These are phyloP conservation scores for Alca torda DNA, from an alignment of 2,797 vertebrate genomes.

Conservation along the genomic window DNA sequence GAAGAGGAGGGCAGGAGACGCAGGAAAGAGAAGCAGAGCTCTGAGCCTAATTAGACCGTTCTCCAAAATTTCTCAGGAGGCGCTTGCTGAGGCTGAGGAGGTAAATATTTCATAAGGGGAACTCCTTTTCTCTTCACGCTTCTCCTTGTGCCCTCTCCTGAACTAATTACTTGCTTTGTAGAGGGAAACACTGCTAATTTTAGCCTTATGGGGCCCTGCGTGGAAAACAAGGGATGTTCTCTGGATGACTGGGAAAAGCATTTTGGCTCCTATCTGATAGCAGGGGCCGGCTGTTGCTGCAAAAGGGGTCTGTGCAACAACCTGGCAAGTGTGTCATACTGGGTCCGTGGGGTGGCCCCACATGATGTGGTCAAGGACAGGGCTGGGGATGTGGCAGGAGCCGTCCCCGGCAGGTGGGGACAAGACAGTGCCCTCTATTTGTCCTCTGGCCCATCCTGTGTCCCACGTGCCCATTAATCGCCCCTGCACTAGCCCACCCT, in stretches of 20 bases:
- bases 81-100: not conserved
- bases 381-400: not conserved
- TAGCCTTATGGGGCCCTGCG: not conserved
- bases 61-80: constrained; percentile 36
- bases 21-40: not conserved
- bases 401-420: not conserved
- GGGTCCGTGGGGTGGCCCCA: not conserved
- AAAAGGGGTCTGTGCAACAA: not conserved
- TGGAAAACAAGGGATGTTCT: not conserved
- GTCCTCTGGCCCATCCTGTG: not conserved
- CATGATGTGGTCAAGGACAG: not conserved
- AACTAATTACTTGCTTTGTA: not conserved
- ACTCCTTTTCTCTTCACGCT: not conserved
- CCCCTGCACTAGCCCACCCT: not conserved
- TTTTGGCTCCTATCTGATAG: not conserved
- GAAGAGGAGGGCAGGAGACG: not conserved
- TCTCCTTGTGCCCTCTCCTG: not conserved
- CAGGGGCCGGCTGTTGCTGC: not conserved
- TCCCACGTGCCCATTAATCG: too few relatives aligned
- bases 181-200: constrained; percentile 9
- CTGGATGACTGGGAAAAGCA: not conserved
- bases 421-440: not conserved
- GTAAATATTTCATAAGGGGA: constrained; percentile 61
- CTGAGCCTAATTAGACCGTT: not conserved
- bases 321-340: not conserved